Base-by-base conservation (phyloP, 2,888 invertebrate genomes). In the Sipha maydis region DNA sequence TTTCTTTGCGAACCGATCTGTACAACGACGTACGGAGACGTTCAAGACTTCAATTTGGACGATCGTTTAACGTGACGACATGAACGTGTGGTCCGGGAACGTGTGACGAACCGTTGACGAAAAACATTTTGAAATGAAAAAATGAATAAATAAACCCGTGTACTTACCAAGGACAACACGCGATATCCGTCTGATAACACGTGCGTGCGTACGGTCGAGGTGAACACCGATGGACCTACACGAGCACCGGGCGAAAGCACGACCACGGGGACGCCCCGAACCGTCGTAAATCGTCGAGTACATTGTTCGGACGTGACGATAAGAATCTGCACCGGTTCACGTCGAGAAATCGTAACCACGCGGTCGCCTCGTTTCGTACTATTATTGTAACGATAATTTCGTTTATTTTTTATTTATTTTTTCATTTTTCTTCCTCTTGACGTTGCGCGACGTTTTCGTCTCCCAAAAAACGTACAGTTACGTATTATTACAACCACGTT, bases 281-380 rank as follows among this genome's bases (percentile, higher is more conserved):
- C 38, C 34, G 67, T 80, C 31, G 19, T 82, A 88, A 86, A 88
- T 82, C 88, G 48, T 56, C 80, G 82, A 75, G 48, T 19, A 48
- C 9, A 48, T 41, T 8, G 48, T 82, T 82, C 48, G 88, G 80
- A 80, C 86, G 80, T 73, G 88, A 88, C 75, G 88, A 88, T 82
- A 88, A 73, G 41, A 76, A 88, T 88, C 88, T 82, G 88, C 88
- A 82, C 88, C 88, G 88, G 82, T 85, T 85, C 84, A 41, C 84
- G 76, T 85, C 76, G 76, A 21, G 7, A 61, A 76, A 76, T 41
- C 83, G 73, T 56, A 5, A n/a, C 31, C 3, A 14, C 48, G 69
- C 69, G n/a, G n/a, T 69, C 69, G 48, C 14, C 48, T 48, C 19
- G 56, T 14, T 56, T 8, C 21, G 61, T 4, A 61, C 3, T 21